phyloP scores from a whole-genome alignment of 2,888 invertebrate genomes.

The Acleris emargana region DNA sequence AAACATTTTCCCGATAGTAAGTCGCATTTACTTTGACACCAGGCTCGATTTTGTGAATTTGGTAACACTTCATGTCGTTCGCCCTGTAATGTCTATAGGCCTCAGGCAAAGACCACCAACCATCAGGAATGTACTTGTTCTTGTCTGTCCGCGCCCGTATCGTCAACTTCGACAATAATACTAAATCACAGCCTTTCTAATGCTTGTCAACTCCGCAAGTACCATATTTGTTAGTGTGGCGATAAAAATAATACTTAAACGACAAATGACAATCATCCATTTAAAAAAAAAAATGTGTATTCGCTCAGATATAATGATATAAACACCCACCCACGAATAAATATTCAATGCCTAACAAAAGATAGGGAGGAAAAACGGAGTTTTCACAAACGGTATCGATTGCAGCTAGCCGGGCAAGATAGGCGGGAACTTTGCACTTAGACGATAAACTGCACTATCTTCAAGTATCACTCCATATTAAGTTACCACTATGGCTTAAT shows the following conservation, averaged over 20 bases:
- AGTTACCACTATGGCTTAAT: no score
- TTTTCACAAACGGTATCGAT: not conserved
- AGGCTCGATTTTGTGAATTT: no score
- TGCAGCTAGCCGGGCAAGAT: not conserved
- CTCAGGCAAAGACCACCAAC: no score
- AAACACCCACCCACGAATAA: no score
- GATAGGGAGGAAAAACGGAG: not conserved
- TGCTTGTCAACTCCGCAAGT: not conserved
- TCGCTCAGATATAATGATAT: no score
- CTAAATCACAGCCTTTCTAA: not conserved
- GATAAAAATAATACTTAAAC: not conserved
- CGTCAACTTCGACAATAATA: conserved; percentile 18
- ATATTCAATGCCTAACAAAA: not conserved
- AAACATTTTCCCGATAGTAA: no score
- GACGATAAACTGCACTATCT: conserved; percentile 4
- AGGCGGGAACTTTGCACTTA: not conserved
- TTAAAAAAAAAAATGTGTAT: no score
- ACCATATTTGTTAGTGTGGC: not conserved
- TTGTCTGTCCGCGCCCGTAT: not conserved
- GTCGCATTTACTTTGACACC: no score
- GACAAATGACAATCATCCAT: not conserved
- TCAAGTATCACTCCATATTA: not conserved
- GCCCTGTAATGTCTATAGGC: no score
- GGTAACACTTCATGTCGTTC: no score
- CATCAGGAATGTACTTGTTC: no score